Conservation (phyloP, 2,113 vertebrate species). For the Connochaetes taurinus region DNA sequence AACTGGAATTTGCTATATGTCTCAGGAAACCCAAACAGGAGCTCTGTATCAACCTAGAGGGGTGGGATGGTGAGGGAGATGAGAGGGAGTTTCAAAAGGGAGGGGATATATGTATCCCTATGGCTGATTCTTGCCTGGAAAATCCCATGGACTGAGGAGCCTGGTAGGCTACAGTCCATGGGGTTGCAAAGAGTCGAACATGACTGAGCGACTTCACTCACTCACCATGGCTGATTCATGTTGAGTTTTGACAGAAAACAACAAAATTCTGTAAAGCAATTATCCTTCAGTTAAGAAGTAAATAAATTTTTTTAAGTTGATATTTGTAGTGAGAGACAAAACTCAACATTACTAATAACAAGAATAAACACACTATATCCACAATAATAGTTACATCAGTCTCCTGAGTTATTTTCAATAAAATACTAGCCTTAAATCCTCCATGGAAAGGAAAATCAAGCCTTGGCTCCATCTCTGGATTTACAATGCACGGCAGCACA, state of each 20-base stretch:
- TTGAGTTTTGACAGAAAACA: background rate
- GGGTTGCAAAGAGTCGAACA: too few species aligned
- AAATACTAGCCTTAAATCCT: background rate
- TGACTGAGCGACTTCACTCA: too few species aligned
- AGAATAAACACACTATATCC: background rate
- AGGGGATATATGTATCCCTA: background rate
- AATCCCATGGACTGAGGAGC: too few species aligned
- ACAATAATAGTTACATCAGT: background rate
- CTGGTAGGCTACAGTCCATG: too few species aligned
- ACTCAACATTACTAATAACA: background rate
- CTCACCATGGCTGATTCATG: background rate
- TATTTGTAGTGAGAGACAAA: background rate
- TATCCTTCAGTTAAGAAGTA: background rate
- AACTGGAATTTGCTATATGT: background rate
- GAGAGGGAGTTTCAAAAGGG: background rate
- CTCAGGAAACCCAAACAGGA: background rate
- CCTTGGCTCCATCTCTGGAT: background rate
- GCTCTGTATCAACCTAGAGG: background rate
- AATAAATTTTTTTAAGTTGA: background rate
- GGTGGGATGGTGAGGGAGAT: background rate
- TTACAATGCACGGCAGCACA: background rate
- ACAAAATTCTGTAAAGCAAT: background rate
- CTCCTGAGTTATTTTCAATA: background rate
- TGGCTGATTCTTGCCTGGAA: background rate
- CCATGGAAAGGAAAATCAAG: background rate